phyloP scores from a whole-genome alignment of 2,113 vertebrate species.

The Eidolon helvum region DNA sequence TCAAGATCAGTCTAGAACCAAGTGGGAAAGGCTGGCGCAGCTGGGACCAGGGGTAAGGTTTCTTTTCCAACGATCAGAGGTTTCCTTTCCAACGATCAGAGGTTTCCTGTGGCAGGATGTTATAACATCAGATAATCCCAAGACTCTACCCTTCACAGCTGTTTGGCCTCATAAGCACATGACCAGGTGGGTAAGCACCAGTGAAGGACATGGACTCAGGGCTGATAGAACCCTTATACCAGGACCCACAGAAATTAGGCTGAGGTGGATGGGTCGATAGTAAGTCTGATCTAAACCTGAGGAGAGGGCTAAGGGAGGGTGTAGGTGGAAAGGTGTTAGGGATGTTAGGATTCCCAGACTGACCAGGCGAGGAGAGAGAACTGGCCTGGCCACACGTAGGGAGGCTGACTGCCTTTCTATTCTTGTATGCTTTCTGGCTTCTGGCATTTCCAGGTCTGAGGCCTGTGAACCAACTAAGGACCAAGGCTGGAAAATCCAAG shows the following conservation, averaged over 20 bases:
- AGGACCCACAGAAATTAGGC: neutral
- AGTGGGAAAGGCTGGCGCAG: neutral
- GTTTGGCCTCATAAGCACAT: neutral
- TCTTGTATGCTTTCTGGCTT: neutral
- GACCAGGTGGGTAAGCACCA: neutral
- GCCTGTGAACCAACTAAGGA: neutral
- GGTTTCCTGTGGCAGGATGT: neutral
- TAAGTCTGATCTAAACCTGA: neutral
- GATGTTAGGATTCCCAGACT: neutral
- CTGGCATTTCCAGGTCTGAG: neutral
- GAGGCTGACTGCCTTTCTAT: neutral
- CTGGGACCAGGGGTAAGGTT: neutral
- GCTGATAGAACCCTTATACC: neutral
- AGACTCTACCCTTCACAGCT: neutral
- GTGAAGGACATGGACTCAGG: neutral
- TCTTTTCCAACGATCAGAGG: neutral
- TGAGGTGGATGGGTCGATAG: neutral
- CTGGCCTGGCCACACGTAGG: neutral
- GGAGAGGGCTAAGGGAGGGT: neutral
- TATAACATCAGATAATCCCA: neutral
- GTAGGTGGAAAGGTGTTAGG: neutral
- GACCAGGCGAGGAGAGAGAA: neutral
- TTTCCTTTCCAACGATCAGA: neutral
- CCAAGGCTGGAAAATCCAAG: neutral
- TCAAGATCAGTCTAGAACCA: conserved; percentile 52